Evolutionary conservation across 2,888 invertebrate species (phyloP).

Genomic region (Lasioglossum pauxillum): DNA sequence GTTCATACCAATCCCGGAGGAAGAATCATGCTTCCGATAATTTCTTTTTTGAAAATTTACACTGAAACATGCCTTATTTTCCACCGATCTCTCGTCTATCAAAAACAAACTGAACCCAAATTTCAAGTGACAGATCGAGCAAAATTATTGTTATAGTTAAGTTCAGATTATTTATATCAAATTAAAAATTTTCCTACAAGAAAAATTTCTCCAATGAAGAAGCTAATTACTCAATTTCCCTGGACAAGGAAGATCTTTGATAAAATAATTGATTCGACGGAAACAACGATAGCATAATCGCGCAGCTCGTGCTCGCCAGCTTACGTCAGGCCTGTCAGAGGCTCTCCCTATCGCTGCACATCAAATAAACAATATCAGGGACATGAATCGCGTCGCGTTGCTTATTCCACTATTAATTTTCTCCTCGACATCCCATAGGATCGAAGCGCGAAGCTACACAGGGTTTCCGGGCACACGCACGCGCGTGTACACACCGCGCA

Average conservation of each 20-base stretch:
- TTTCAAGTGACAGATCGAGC: not conserved
- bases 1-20: not conserved
- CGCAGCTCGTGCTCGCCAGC: not conserved
- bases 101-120: not conserved
- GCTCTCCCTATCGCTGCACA: too few species aligned
- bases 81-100: not conserved
- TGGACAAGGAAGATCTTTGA: not conserved
- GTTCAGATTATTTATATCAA: not conserved
- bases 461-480: conserved; percentile 21
- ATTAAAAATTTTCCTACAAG: not conserved
- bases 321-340: not conserved
- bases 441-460: conserved; percentile 53
- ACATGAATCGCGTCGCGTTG: conserved; percentile 42
- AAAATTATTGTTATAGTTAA: not conserved
- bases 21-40: not conserved
- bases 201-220: not conserved
- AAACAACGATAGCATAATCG: not conserved
- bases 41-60: not conserved
- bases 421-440: conserved; percentile 24
- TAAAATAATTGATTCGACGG: not conserved
- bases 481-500: conserved; percentile 4
- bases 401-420: conserved; percentile 36
- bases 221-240: not conserved
- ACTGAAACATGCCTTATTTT: not conserved
- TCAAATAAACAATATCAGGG: conserved; percentile 3